Percentiles rank a stretch among this genome's conserved stretches.
phyloP scores from a whole-genome alignment of 2,797 vertebrate genomes.

The Hemibagrus guttatus region DNA sequence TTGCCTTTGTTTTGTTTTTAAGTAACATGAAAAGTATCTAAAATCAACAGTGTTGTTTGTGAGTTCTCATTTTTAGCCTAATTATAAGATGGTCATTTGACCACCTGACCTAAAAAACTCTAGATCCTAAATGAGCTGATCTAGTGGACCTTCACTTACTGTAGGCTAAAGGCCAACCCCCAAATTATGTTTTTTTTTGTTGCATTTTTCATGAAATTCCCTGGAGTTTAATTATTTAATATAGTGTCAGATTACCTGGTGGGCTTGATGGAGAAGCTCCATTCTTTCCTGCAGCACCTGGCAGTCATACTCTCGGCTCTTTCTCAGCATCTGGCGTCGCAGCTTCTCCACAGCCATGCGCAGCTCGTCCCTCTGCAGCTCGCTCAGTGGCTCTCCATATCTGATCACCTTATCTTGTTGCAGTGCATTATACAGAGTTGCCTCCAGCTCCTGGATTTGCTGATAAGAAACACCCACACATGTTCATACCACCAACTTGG shows the following conservation, averaged over 20 bases:
- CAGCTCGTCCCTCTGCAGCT: conserved; percentile 93
- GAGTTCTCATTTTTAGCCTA: background rate
- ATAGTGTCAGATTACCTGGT: conserved; percentile 80
- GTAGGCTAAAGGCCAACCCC: background rate
- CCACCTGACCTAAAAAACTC: background rate
- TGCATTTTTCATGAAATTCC: background rate
- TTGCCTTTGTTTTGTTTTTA: background rate
- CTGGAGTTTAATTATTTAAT: background rate
- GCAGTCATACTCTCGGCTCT: conserved; percentile 97
- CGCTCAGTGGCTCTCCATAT: conserved; percentile 90
- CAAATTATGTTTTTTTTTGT: background rate
- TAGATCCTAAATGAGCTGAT: background rate
- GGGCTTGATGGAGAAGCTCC: conserved; percentile 97
- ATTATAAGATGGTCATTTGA: background rate
- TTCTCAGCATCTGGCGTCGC: conserved; percentile 95
- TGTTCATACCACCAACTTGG: background rate
- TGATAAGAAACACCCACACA: conserved; percentile 64
- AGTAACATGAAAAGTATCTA: background rate
- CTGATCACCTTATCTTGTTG: conserved; percentile 99
- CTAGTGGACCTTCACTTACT: background rate
- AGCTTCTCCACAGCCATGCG: conserved; percentile 93
- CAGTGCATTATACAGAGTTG: conserved; percentile 96
- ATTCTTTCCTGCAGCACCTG: conserved; percentile 97
- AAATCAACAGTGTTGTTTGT: background rate
- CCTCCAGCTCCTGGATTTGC: conserved; percentile 99